Evolutionary conservation across 2,888 invertebrate genomes (phyloP), one percentile per base, ranked within the genome.

Genomic region (Sesia apiformis): DNA sequence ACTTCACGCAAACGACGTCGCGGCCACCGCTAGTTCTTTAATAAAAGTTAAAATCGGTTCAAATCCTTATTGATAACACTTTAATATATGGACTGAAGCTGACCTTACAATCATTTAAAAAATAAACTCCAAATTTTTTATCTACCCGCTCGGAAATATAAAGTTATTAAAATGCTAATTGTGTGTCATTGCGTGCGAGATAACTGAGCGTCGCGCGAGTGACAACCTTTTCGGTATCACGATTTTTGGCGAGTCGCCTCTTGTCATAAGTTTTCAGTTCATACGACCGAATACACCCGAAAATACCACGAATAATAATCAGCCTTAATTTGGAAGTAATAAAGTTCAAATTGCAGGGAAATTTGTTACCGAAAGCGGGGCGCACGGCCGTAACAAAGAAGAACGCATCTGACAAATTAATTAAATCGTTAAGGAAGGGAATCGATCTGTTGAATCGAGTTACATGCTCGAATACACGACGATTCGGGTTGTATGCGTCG

Each of bases 121-220:
- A 23, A 23, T 23, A 23, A 23, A 23, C 23, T 23, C 23, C 23
- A 23, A 23, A 23, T 23, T 23, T 1, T 23, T 2, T 1, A 23
- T 23, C 23, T 23, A 23, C 23, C 23, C 23, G 23, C 23, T 67
- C 64, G 63, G 66, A 70, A 77, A 78, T 23, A 23, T 78, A 76
- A 72, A 75, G 69, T 72, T 74, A 84, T 86, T 85, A 83, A 83
- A 79, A 84, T 83, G 80, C 75, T 81, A 84, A 86, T 84, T 77
- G 70, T 67, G 66, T 65, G 76, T 78, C 74, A 84, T 82, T 69
- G 60, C 65, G 70, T 68, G 65, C 63, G 64, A 78, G 78, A 81
- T 83, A 80, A 78, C 67, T 73, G 72, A 81, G 82, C 79, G 78
- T 67, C 74, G 72, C 8, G 8, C 52, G 46, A 55, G 56, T 69